These are phyloP conservation scores for Poecilia wingei DNA, from an alignment of 2,797 vertebrate species.

Conservation along the genomic window DNA sequence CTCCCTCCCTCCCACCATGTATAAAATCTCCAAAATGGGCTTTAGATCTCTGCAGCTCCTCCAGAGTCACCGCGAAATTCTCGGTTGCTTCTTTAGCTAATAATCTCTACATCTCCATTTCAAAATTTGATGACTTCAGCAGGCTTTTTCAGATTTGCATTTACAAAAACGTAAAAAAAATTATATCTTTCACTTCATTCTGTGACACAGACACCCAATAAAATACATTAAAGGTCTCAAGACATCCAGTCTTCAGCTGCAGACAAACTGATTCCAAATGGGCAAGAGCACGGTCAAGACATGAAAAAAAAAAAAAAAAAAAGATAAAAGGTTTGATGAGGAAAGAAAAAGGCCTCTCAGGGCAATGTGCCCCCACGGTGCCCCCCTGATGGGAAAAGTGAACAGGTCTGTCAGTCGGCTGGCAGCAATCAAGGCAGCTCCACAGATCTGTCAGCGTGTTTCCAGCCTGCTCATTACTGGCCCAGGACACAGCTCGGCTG, in stretches of 20 bases:
- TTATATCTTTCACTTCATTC: not conserved
- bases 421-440: slow-evolving; percentile 65
- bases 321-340: slow-evolving; percentile 17
- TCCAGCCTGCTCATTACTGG: slow-evolving; percentile 60
- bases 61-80: not conserved
- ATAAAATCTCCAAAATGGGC: not conserved
- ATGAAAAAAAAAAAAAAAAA: slow-evolving; percentile 13
- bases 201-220: not conserved
- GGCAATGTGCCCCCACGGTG: slow-evolving; percentile 11
- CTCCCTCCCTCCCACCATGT: too few species aligned
- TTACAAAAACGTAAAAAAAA: not conserved
- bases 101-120: not conserved
- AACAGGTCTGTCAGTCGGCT: slow-evolving; percentile 53
- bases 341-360: slow-evolving; percentile 20
- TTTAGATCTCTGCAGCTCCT: not conserved
- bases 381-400: slow-evolving; percentile 54
- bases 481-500: slow-evolving; percentile 17
- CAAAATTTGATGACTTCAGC: not conserved
- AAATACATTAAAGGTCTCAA: slow-evolving; percentile 1
- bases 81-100: not conserved
- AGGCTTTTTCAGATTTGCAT: not conserved
- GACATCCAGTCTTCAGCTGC: not conserved
- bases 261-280: slow-evolving; percentile 1
- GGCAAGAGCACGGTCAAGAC: slow-evolving; percentile 15
- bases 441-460: slow-evolving; percentile 49